Percentiles rank a stretch among this genome's conserved stretches.
Conservation (phyloP, 2,888 invertebrate genomes). For the Spialia ferax region DNA sequence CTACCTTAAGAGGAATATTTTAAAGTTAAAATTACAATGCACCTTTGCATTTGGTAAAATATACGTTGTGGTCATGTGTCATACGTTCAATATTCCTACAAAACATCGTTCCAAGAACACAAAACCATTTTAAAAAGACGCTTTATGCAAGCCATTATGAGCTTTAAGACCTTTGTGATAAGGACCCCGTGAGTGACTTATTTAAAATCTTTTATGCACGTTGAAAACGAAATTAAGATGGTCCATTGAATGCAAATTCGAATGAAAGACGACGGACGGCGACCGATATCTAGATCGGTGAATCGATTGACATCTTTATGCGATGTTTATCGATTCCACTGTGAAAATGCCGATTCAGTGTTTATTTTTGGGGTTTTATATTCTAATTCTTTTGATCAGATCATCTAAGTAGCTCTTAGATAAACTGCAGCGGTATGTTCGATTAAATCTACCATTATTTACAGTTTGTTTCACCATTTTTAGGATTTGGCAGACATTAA, state of each 20-base stretch:
- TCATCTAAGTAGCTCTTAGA: too few relatives aligned
- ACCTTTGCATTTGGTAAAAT: background rate
- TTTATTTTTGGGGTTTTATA: constrained; percentile 11
- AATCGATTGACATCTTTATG: constrained; percentile 39
- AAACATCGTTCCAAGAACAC: constrained; percentile 17
- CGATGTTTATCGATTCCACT: constrained; percentile 41
- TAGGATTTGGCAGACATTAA: too few relatives aligned
- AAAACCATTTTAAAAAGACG: background rate
- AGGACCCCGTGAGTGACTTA: background rate
- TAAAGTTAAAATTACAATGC: background rate
- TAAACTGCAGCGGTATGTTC: too few relatives aligned
- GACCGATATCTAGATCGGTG: constrained; percentile 37
- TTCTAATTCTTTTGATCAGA: background rate
- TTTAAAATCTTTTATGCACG: constrained; percentile 8
- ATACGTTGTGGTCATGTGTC: constrained; percentile 25
- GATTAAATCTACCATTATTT: too few relatives aligned
- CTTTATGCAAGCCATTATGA: background rate
- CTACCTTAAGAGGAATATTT: background rate
- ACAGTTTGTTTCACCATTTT: too few relatives aligned
- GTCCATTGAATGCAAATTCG: constrained; percentile 55
- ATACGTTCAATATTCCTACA: constrained; percentile 23
- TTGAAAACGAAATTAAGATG: constrained; percentile 46
- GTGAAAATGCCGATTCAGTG: constrained; percentile 6
- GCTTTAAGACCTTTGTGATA: background rate
- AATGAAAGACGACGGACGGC: constrained; percentile 44